Evolutionary conservation across 2,797 vertebrate genomes (phyloP).

Genomic region (Pithecia hirsuta): DNA sequence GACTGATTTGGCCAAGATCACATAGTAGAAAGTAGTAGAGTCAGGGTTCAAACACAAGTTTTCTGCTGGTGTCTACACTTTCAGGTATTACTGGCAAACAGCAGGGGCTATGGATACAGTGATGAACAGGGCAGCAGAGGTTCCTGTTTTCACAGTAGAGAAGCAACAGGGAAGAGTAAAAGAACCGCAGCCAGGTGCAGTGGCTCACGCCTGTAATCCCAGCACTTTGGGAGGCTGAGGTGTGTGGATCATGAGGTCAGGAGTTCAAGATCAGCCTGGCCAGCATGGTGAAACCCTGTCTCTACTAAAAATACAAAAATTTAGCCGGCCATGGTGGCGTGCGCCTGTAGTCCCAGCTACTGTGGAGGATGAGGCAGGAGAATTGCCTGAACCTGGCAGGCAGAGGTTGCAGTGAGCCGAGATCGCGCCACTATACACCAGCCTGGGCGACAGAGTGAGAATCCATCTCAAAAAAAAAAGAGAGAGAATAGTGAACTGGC

Average conservation of each 20-base stretch:
- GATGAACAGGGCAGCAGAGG: background rate
- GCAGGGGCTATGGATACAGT: background rate
- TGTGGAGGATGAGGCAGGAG: background rate
- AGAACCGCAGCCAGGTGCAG: fast-evolving
- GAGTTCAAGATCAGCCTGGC: background rate
- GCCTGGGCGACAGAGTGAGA: background rate
- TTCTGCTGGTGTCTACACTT: background rate
- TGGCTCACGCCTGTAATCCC: background rate
- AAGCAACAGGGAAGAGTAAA: background rate
- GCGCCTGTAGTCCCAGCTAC: background rate
- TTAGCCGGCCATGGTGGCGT: too few relatives aligned
- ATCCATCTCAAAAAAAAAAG: background rate
- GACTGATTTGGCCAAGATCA: background rate
- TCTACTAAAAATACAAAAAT: too few relatives aligned
- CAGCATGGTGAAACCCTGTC: background rate
- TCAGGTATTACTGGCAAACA: background rate
- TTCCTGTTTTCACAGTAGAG: background rate
- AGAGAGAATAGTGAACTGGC: background rate
- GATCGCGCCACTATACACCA: background rate
- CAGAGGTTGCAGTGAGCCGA: background rate
- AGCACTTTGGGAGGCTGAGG: background rate
- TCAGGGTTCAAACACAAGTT: background rate
- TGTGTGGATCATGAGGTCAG: background rate
- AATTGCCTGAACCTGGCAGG: background rate
- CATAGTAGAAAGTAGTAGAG: background rate